Percentiles rank a stretch among this genome's conserved stretches.
Conservation (phyloP, 30 jellyfish, hydroid and myxozoan species). For the Hydra vulgaris region DNA sequence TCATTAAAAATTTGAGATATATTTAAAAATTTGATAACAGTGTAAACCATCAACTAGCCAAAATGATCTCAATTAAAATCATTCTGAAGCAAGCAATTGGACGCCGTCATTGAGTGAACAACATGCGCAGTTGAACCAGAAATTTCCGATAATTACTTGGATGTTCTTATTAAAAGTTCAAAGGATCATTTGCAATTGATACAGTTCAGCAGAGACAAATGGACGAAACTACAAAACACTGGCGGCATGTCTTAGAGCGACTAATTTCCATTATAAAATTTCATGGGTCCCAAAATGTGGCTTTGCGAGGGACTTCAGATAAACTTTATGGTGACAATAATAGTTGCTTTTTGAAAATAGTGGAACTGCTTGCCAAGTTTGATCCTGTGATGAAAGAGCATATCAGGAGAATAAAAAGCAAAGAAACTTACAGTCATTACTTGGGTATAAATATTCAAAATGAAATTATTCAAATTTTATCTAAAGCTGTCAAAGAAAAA, state of each 20-base stretch:
- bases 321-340: neutral
- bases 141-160: neutral
- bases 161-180: neutral
- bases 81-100: slow-evolving; percentile 3
- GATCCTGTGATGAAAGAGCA: slow-evolving; percentile 16
- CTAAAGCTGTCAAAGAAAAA: slow-evolving; percentile 14
- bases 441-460: slow-evolving; percentile 1
- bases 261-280: neutral
- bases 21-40: neutral
- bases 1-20: neutral
- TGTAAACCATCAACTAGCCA: slow-evolving; percentile 1
- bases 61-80: neutral
- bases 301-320: too few relatives aligned
- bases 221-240: neutral
- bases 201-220: neutral
- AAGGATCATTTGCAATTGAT: neutral
- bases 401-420: slow-evolving; percentile 16
- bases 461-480: neutral
- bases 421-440: slow-evolving; percentile 4
- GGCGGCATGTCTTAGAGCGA: neutral
- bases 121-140: neutral
- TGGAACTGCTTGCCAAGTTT: slow-evolving; percentile 20
- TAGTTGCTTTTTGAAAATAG: slow-evolving; percentile 6
- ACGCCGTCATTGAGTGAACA: neutral
- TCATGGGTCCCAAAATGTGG: neutral